Conservation (phyloP, 2,113 vertebrate species). For the Phyllostomus hastatus region DNA sequence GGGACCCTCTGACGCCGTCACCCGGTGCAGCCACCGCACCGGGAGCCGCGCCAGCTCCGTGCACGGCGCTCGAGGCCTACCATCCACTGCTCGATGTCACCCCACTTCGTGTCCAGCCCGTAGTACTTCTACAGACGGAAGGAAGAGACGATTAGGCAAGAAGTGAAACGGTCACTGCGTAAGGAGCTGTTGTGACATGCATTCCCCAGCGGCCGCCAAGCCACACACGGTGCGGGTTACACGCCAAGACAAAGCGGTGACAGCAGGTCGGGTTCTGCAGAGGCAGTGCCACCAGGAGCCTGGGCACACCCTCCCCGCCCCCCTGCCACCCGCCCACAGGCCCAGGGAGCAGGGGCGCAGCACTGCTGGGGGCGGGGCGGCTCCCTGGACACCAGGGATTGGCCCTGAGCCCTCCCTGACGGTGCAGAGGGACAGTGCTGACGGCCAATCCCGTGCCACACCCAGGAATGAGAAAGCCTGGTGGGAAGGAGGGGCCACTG, state of each 20-base stretch:
- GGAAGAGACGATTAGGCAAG: conserved; percentile 72
- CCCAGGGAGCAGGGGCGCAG: not conserved
- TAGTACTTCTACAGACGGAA: conserved; percentile 93
- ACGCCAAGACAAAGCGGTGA: not conserved
- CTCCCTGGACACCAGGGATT: not conserved
- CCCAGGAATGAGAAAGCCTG: too few relatives aligned
- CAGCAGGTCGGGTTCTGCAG: accelerated
- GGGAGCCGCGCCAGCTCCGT: not conserved
- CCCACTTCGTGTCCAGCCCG: conserved; percentile 93
- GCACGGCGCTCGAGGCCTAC: conserved; percentile 82
- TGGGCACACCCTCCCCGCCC: not conserved
- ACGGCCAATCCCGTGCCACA: not conserved
- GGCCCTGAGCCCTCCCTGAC: not conserved
- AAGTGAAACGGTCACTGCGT: not conserved
- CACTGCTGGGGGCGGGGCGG: accelerated
- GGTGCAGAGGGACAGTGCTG: not conserved
- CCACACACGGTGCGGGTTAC: not conserved
- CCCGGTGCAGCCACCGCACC: not conserved
- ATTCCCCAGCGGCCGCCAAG: not conserved
- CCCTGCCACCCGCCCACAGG: not conserved
- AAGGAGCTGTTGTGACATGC: conserved; percentile 38
- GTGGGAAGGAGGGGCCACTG: accelerated
- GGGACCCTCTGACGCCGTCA: conserved; percentile 11
- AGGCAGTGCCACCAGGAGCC: not conserved
- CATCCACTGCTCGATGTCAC: conserved; percentile 99